Base-by-base conservation (phyloP, 1,140 invertebrate species). In the Sitodiplosis mosellana region DNA sequence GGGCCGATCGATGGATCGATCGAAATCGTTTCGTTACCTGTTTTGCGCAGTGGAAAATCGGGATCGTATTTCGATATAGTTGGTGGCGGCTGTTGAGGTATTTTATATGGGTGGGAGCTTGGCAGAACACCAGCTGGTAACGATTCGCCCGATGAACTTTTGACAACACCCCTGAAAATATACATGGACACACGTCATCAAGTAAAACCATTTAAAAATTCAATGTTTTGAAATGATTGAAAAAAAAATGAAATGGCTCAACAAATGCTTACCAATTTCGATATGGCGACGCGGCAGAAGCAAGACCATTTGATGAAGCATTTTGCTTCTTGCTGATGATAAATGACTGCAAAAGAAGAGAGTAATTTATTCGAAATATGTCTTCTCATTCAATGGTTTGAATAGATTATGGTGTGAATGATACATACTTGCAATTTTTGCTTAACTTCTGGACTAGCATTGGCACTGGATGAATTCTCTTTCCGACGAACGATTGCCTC, bases 391-490 rank as follows among this genome's bases (percentile, higher is more conserved):
- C 1, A 46, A 41, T 36, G 41, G 10, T 41, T 15, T 40, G 20
- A 46, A 48, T 41, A 48, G 19, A 41, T 19, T 48, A 38, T 42
- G 21, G 42, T n/a, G 20, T 33, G 22, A 7, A 8, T 15, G 33
- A 43, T 49, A 55, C 56, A 66, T 64, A 84, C 83, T 75, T 85
- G 83, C 55, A 97, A 72, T 57, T 87, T 87, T 68, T 91, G 87
- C 67, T 96, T 96, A 53, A 97, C 92, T 69, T 94, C 90, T 12
- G 85, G 83, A 48, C 90, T 94, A 38, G 91, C 90, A 52, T 92
- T 81, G 18, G 91, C 91, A 71, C 89, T 93, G 68, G 91, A 86
- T 66, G 91, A 87, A 61, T 91, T 92, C 66, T 93, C 91, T 54
- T 86, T 81, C 45, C 46, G 86, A 75, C 59, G 91, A 83, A 55